phyloP scores from a whole-genome alignment of 1,140 invertebrate species.

The Micrasema minimum region DNA sequence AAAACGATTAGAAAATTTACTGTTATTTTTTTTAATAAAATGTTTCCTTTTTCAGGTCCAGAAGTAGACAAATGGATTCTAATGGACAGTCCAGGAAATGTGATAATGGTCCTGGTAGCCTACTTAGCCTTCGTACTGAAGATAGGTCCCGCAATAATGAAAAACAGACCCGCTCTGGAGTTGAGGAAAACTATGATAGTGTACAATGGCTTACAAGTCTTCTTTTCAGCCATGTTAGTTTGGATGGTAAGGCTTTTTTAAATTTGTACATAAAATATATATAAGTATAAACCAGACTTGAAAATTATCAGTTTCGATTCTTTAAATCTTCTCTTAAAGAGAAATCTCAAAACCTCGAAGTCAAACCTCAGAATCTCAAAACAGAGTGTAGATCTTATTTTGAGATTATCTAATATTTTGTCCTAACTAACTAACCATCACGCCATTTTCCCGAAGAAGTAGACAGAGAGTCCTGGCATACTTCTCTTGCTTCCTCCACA shows the following conservation, averaged over 20 bases:
- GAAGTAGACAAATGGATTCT: conserved; percentile 53
- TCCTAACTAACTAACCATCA: no score
- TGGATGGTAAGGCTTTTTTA: conserved; percentile 55
- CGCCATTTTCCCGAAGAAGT: no score
- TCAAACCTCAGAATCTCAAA: no score
- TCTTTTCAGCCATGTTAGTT: conserved; percentile 67
- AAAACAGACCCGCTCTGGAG: conserved; percentile 71
- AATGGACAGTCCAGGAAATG: conserved; percentile 61
- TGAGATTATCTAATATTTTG: no score
- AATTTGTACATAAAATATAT: background rate
- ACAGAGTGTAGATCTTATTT: no score
- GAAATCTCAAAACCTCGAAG: no score
- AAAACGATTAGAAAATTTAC: no score
- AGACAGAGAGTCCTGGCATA: no score
- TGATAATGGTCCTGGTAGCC: conserved; percentile 64
- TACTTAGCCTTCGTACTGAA: conserved; percentile 72
- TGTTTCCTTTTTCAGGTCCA: conserved; percentile 36
- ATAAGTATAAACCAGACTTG: background rate
- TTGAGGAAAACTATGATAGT: conserved; percentile 70
- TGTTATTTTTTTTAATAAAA: no score
- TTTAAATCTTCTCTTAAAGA: no score
- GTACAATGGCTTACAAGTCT: conserved; percentile 73
- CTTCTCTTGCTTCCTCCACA: no score
- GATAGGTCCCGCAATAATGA: conserved; percentile 74
- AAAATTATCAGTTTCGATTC: no score